Conservation (phyloP, 1,140 invertebrate species). For the Ganaspis sp. region DNA sequence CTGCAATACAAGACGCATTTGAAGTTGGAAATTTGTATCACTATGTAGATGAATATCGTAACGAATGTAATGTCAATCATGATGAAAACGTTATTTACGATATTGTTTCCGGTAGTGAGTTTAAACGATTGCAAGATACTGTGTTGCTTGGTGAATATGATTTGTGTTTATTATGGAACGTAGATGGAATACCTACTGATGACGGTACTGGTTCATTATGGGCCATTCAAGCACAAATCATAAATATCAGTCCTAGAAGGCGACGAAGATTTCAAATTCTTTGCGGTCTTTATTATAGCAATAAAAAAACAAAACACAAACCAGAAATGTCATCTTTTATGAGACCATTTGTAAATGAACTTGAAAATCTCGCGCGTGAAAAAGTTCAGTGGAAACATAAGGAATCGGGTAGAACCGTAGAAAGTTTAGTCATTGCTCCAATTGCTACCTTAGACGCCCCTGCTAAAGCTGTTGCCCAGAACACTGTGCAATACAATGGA, state of each 20-base stretch:
- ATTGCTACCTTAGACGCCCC: not conserved
- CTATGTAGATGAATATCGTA: constrained; percentile 34
- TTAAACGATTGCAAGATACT: constrained; percentile 28
- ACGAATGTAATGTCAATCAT: not conserved
- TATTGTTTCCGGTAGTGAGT: constrained; percentile 36
- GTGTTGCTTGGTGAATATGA: not conserved
- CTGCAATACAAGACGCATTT: too few relatives aligned
- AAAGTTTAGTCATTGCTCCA: not conserved
- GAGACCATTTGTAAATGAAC: not conserved
- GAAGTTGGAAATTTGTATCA: constrained; percentile 35
- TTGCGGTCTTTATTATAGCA: constrained; percentile 37
- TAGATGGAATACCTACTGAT: constrained; percentile 42
- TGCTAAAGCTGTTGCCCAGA: not conserved
- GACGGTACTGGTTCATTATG: constrained; percentile 43
- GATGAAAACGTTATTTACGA: constrained; percentile 37
- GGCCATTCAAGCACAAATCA: too few relatives aligned
- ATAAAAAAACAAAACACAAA: not conserved
- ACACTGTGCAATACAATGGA: not conserved
- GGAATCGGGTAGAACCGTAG: not conserved
- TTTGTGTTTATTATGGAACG: constrained; percentile 41
- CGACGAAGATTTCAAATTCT: constrained; percentile 38
- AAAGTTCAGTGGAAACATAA: not conserved
- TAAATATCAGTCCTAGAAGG: constrained; percentile 25
- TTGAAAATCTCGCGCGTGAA: not conserved
- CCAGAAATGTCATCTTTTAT: constrained; percentile 34